phyloP scores from a whole-genome alignment of 2,888 invertebrate species.

The Craniophora ligustri region DNA sequence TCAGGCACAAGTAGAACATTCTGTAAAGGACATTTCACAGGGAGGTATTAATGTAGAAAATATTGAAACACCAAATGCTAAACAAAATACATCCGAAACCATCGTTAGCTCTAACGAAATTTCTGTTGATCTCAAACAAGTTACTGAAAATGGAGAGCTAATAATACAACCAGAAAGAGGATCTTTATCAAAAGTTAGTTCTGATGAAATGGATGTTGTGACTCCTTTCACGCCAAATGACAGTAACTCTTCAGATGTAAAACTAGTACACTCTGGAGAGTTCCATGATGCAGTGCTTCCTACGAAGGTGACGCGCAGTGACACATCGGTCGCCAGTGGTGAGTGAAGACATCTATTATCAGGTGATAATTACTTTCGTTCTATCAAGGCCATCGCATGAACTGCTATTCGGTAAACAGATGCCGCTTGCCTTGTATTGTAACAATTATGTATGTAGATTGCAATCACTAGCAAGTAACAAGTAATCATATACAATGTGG shows the following conservation, averaged over 20 bases:
- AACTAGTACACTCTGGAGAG: conserved; percentile 85
- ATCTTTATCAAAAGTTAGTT: conserved; percentile 59
- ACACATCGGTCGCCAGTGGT: conserved; percentile 85
- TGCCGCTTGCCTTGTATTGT: conserved; percentile 57
- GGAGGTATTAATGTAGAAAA: conserved; percentile 6
- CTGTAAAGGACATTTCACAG: conserved; percentile 23
- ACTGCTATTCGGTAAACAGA: conserved; percentile 70
- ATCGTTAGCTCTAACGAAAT: neutral
- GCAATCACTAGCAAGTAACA: conserved; percentile 30
- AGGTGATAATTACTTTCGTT: conserved; percentile 86
- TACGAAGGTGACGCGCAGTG: conserved; percentile 79
- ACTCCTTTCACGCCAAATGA: conserved; percentile 66
- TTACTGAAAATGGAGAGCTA: conserved; percentile 36
- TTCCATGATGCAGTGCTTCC: conserved; percentile 86
- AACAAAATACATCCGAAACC: conserved; percentile 5
- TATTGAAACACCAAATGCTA: neutral
- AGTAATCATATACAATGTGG: too few species aligned
- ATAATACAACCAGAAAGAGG: conserved; percentile 39
- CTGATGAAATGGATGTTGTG: conserved; percentile 81
- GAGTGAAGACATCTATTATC: conserved; percentile 88
- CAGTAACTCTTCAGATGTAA: conserved; percentile 45
- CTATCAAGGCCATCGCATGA: conserved; percentile 83
- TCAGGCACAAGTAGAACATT: conserved; percentile 22
- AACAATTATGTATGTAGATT: conserved; percentile 39
- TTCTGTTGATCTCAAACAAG: conserved; percentile 5